Conservation (phyloP, 2,797 vertebrate species). For the Petrocephalus schoutedeni region DNA sequence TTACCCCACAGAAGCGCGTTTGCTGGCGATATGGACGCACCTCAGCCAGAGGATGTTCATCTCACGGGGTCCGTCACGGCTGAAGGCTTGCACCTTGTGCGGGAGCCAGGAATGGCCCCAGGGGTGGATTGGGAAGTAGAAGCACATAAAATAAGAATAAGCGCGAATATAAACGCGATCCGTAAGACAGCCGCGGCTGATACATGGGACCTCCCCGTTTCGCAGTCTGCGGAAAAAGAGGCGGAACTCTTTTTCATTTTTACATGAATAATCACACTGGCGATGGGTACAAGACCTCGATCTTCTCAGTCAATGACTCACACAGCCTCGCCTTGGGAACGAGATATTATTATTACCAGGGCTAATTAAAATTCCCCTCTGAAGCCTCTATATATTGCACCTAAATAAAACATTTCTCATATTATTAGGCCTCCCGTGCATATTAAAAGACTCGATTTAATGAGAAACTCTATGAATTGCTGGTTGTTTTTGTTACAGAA, state of each 20-base stretch:
- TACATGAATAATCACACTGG: not conserved
- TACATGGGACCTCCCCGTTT: not conserved
- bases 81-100: not conserved
- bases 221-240: not conserved
- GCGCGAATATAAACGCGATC: not conserved
- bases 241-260: not conserved
- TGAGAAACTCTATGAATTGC: not conserved
- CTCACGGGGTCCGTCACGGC: not conserved
- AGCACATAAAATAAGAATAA: not conserved
- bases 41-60: not conserved
- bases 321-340: not conserved
- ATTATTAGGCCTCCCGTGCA: not conserved
- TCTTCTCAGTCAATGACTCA: not conserved
- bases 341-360: not conserved
- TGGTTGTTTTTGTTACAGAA: not conserved
- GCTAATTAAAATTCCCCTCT: conserved; percentile 4
- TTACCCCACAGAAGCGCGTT: not conserved
- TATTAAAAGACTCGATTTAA: conserved; percentile 7
- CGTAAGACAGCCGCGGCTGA: not conserved
- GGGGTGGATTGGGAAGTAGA: not conserved
- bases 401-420: conserved; percentile 14
- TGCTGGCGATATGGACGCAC: no score
- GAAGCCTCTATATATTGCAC: not conserved
- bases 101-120: not conserved
- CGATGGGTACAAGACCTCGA: not conserved